Percentiles rank a stretch among this genome's conserved stretches.
These are phyloP conservation scores for Lycaena phlaeas DNA, from an alignment of 2,888 invertebrate species.

Conservation along the genomic window DNA sequence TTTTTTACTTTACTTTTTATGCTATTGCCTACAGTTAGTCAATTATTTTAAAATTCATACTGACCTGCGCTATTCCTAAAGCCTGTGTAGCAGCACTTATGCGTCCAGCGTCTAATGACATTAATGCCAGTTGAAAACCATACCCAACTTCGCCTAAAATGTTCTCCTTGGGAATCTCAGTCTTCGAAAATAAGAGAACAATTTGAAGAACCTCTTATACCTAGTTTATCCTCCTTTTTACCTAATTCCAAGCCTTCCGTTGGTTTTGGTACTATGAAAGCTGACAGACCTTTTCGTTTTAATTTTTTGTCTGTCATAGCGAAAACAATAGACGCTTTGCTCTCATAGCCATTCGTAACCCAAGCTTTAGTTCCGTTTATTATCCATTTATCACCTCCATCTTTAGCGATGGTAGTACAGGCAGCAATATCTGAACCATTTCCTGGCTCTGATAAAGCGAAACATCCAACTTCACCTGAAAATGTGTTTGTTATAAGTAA, in stretches of 20 bases:
- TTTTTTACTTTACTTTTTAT: no score
- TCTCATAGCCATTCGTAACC: slow-evolving; percentile 95
- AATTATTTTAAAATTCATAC: no score
- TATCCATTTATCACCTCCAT: slow-evolving; percentile 78
- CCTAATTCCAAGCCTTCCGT: slow-evolving; percentile 86
- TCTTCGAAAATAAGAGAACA: slow-evolving; percentile 95
- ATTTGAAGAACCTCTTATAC: slow-evolving; percentile 87
- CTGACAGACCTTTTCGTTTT: slow-evolving; percentile 90
- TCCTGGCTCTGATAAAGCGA: slow-evolving; percentile 94
- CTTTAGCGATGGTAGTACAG: slow-evolving; percentile 89
- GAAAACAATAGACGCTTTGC: slow-evolving; percentile 86
- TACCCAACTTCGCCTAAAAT: slow-evolving; percentile 87
- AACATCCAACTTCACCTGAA: slow-evolving; percentile 84
- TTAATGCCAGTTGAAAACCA: slow-evolving; percentile 98
- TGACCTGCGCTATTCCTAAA: slow-evolving; percentile 86
- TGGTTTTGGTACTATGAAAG: slow-evolving; percentile 90
- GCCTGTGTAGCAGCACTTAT: slow-evolving; percentile 96
- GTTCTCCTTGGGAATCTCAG: slow-evolving; percentile 84
- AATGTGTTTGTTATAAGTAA: no score
- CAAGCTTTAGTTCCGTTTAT: slow-evolving; percentile 94
- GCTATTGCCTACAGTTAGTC: no score
- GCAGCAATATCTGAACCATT: slow-evolving; percentile 98
- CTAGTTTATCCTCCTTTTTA: slow-evolving; percentile 96
- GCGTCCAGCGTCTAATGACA: slow-evolving; percentile 89
- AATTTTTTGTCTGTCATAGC: slow-evolving; percentile 90